Evolutionary conservation across 2,888 invertebrate genomes (phyloP), one percentile per base, ranked within the genome.

Genomic region (Eupithecia vulgata): DNA sequence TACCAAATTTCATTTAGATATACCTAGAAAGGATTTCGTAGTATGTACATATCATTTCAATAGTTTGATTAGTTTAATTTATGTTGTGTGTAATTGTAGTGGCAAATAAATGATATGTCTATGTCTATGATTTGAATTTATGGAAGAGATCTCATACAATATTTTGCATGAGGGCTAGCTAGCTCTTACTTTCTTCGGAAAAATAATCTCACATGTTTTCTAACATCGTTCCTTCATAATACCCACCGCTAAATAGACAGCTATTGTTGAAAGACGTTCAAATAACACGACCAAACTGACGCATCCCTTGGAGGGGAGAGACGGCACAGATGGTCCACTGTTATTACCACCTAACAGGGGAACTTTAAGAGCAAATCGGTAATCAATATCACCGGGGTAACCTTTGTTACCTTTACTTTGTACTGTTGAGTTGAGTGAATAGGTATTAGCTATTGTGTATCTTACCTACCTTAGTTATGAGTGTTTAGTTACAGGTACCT

Each of bases 301-400:
- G 68, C 75, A 72, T 73, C 84, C 83, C 78, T 57, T 57, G 13
- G 75, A 82, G 87, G 88, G 89, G 90, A 85, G 82, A 81, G 77
- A 78, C 70, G 86, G 84, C 89, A 88, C 93, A 93, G 92, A 91
- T 93, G 93, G 88, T 91, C 83, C 85, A 80, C 83, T 82, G 84
- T 88, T 93, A 91, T 93, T 92, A 89, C 90, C 89, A 90, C 88
- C 88, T 88, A 84, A 78, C 80, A 83, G 83, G 86, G 85, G 87
- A 86, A 85, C 80, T 87, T 86, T 83, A 80, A 81, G 81, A 82
- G 86, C 81, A 87, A 88, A 91, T 89, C 86, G 88, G 86, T 89
- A 89, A 91, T 91, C 91, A 89, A 91, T 92, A 90, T 82, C 81
- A 76, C 73, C 80, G 42, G 42, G 52, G 74, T 69, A 74, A 75